Evolutionary conservation across 1,140 invertebrate genomes (phyloP).

Genomic region (Orchesella cincta): DNA sequence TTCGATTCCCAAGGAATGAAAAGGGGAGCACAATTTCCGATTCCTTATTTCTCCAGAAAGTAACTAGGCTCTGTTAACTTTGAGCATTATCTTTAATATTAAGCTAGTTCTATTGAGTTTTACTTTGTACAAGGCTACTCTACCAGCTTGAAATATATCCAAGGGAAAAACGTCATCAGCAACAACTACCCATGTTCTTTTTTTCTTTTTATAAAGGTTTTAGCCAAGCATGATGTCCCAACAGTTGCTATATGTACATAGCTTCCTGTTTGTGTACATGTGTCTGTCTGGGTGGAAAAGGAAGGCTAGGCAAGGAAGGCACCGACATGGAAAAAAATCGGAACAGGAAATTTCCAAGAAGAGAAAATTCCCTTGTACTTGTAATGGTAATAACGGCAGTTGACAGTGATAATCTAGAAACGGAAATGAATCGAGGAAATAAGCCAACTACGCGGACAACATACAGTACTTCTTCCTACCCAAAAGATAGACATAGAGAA

Average conservation of each 20-base stretch:
- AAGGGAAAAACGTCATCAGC: not conserved
- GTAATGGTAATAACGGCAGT: not conserved
- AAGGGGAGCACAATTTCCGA: conserved; percentile 14
- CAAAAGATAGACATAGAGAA: too few relatives aligned
- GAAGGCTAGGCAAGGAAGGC: not conserved
- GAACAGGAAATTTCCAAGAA: conserved; percentile 2
- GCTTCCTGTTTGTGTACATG: not conserved
- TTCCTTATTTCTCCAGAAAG: conserved; percentile 13
- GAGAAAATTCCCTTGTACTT: not conserved
- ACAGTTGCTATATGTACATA: not conserved
- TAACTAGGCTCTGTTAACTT: not conserved
- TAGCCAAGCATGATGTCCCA: not conserved
- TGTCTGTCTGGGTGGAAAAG: not conserved
- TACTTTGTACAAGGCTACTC: not conserved
- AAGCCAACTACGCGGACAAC: not conserved
- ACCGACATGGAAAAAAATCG: conserved; percentile 4
- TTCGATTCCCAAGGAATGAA: not conserved
- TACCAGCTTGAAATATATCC: not conserved
- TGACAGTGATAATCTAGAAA: conserved; percentile 15
- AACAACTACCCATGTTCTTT: not conserved
- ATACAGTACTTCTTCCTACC: too few relatives aligned
- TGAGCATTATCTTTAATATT: not conserved
- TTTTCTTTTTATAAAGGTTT: not conserved
- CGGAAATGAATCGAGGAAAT: conserved; percentile 9
- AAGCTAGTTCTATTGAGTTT: not conserved